Percentiles rank a stretch among this genome's conserved stretches.
Conservation (phyloP, 2,113 vertebrate species). For the Ictalurus punctatus region DNA sequence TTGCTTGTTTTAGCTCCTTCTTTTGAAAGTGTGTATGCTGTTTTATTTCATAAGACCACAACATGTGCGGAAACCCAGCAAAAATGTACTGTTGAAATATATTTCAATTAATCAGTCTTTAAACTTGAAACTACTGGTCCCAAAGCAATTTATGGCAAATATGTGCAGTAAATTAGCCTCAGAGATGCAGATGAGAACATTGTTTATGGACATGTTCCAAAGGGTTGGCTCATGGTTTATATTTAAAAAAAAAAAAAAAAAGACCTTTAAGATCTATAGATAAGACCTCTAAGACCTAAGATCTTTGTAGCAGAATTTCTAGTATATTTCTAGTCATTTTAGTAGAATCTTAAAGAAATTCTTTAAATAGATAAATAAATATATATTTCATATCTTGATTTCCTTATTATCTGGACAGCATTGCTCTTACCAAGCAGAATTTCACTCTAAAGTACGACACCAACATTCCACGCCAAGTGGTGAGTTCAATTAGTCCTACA, state of each 20-base stretch:
- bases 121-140: background rate
- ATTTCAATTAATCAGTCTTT: background rate
- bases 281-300: background rate
- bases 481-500: slow-evolving; percentile 53
- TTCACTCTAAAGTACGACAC: slow-evolving; percentile 83
- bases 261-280: background rate
- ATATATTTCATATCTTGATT: background rate
- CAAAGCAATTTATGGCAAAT: background rate
- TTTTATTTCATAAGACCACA: background rate
- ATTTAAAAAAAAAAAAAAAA: too few relatives aligned
- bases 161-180: background rate
- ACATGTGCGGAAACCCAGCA: background rate
- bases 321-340: too few relatives aligned
- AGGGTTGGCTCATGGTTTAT: background rate
- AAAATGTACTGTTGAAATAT: background rate
- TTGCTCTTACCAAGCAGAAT: slow-evolving; percentile 80
- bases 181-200: background rate
- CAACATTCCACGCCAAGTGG: slow-evolving; percentile 83
- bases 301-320: background rate
- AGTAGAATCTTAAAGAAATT: background rate
- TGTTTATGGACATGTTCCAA: background rate
- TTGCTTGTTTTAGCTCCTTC: background rate
- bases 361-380: background rate
- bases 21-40: background rate
- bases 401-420: slow-evolving; percentile 61